Evolutionary conservation across 2,888 invertebrate genomes (phyloP).

Genomic region (Limnephilus lunatus): DNA sequence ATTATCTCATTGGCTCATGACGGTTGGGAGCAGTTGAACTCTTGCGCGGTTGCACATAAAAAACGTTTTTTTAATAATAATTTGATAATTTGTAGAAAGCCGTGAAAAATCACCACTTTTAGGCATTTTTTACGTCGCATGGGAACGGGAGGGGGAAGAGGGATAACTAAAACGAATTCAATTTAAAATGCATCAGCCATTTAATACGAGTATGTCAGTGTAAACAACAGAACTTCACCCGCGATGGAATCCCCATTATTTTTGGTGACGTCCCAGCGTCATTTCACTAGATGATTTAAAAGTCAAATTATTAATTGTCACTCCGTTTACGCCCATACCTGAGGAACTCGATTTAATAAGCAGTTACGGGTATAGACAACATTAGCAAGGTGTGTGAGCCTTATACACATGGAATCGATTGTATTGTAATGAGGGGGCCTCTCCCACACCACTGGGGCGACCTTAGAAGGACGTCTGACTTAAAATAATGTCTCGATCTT

Average conservation of each 20-base stretch:
- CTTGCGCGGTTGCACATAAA: too few species aligned
- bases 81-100: too few species aligned
- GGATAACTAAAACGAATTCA: background rate
- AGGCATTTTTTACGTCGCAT: too few species aligned
- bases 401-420: slow-evolving; percentile 51
- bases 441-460: slow-evolving; percentile 59
- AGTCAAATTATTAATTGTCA: slow-evolving; percentile 51
- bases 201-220: background rate
- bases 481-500: slow-evolving; percentile 24
- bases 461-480: slow-evolving; percentile 65
- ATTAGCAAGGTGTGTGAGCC: slow-evolving; percentile 43
- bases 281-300: slow-evolving; percentile 49
- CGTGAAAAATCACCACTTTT: too few species aligned
- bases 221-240: background rate
- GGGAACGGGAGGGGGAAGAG: background rate
- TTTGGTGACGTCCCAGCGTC: slow-evolving; percentile 4
- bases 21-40: too few species aligned
- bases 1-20: too few species aligned
- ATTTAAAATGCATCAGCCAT: background rate
- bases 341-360: slow-evolving; percentile 59
- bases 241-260: background rate
- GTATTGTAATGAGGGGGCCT: slow-evolving; percentile 62
- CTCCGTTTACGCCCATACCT: slow-evolving; percentile 52
- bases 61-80: too few species aligned
- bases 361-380: slow-evolving; percentile 40